Percentiles rank a stretch among this genome's conserved stretches.
Evolutionary conservation across 1,140 invertebrate genomes (phyloP).

Genomic region (Theocolax elegans): DNA sequence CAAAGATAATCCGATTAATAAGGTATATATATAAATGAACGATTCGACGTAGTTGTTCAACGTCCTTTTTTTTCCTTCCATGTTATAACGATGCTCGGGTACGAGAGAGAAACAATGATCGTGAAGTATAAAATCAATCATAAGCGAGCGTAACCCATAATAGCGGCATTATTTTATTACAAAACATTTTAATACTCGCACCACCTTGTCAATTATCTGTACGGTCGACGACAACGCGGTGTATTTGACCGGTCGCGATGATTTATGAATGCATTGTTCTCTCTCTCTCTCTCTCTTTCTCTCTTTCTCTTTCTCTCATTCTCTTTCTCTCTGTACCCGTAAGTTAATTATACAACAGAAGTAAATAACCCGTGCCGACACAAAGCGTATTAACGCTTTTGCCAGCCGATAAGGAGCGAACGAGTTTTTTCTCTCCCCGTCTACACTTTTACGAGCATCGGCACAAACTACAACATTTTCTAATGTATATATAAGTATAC

Average conservation of each 20-base stretch:
- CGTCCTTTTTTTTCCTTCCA: too few species aligned
- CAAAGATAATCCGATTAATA: too few species aligned
- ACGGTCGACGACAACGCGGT: not conserved
- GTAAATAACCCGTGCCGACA: slow-evolving; percentile 16
- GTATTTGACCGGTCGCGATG: slow-evolving; percentile 26
- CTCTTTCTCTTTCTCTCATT: too few species aligned
- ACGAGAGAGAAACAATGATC: too few species aligned
- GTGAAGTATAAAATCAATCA: too few species aligned
- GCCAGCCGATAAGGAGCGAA: slow-evolving; percentile 17
- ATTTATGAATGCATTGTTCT: slow-evolving; percentile 40
- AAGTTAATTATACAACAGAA: slow-evolving; percentile 35
- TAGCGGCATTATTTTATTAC: slow-evolving; percentile 34
- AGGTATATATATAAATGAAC: too few species aligned
- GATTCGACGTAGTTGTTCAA: too few species aligned
- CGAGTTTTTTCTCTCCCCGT: not conserved
- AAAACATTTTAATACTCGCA: slow-evolving; percentile 35
- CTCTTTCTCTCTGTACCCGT: too few species aligned
- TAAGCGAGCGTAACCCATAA: not conserved
- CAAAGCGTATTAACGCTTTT: slow-evolving; percentile 31
- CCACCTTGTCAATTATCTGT: slow-evolving; percentile 38
- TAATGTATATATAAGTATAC: too few species aligned
- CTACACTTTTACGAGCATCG: slow-evolving; percentile 6
- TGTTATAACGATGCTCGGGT: too few species aligned
- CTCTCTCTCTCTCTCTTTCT: too few species aligned
- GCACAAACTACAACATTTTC: too few species aligned